These are phyloP conservation scores for Bombyx huttoni DNA, from an alignment of 2,888 invertebrate species.

Conservation along the genomic window DNA sequence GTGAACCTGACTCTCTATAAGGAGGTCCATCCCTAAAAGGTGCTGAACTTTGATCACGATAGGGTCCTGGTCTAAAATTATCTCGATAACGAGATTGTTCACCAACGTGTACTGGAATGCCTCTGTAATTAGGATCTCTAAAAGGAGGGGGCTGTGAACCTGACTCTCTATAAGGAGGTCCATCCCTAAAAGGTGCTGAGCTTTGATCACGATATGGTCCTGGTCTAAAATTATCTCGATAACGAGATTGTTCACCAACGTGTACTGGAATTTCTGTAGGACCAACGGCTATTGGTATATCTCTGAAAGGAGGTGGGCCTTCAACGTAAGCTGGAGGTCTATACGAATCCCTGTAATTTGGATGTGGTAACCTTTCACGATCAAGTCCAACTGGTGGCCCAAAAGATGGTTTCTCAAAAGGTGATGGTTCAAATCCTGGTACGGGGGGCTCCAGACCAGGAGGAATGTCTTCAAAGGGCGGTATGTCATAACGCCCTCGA, in stretches of 20 bases:
- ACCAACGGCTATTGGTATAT: slow-evolving; percentile 32
- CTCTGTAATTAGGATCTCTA: slow-evolving; percentile 46
- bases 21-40: slow-evolving; percentile 42
- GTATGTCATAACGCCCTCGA: slow-evolving; percentile 52
- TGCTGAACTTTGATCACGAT: slow-evolving; percentile 50
- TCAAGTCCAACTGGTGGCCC: slow-evolving; percentile 42
- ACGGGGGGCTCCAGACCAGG: slow-evolving; percentile 76
- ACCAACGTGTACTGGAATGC: no score
- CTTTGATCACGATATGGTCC: slow-evolving; percentile 48
- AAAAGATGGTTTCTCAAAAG: slow-evolving; percentile 63
- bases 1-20: slow-evolving; percentile 38
- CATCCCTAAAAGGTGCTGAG: slow-evolving; percentile 44
- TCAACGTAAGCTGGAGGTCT: slow-evolving; percentile 45
- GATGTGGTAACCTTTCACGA: slow-evolving; percentile 46
- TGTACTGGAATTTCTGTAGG: slow-evolving; percentile 56
- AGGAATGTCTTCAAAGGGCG: slow-evolving; percentile 71
- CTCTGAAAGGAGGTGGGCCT: slow-evolving; percentile 38
- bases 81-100: slow-evolving; percentile 52
- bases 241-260: slow-evolving; percentile 47
- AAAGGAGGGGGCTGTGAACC: slow-evolving; percentile 30
- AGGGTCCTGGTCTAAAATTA: slow-evolving; percentile 44
- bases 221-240: slow-evolving; percentile 50
- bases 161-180: slow-evolving; percentile 40
- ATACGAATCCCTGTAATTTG: slow-evolving; percentile 49
- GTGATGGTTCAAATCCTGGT: slow-evolving; percentile 74